Conservation (phyloP, 2,113 vertebrate species). For the Periophthalmodon schlosseri region DNA sequence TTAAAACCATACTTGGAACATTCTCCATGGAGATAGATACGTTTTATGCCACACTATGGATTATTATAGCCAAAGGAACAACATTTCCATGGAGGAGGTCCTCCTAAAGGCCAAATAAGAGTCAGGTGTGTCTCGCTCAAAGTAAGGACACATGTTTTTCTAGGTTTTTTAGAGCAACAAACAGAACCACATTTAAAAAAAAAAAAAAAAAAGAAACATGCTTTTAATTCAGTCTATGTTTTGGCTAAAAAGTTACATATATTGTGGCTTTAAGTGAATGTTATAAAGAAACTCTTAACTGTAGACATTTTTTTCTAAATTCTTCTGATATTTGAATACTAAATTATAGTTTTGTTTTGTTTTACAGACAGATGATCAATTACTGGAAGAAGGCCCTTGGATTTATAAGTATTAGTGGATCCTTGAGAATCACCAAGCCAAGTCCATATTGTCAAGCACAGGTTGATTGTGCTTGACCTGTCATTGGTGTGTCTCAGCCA, state of each 20-base stretch:
- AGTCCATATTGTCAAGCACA: conserved; percentile 35
- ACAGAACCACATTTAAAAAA: too few relatives aligned
- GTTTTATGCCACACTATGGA: too few relatives aligned
- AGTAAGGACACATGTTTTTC: too few relatives aligned
- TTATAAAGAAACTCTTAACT: background rate
- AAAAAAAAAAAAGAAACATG: too few relatives aligned
- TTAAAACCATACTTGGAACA: too few relatives aligned
- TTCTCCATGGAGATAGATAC: too few relatives aligned
- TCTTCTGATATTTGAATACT: conserved; percentile 3
- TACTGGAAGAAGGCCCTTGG: conserved; percentile 63
- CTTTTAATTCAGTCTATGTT: too few relatives aligned
- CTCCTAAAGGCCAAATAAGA: too few relatives aligned
- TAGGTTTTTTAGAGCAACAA: too few relatives aligned
- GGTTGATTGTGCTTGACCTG: conserved; percentile 41
- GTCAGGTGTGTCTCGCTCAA: too few relatives aligned
- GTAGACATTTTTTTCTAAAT: background rate
- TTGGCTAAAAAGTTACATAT: background rate
- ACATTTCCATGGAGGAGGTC: too few relatives aligned
- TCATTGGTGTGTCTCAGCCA: conserved; percentile 54
- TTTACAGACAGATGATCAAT: conserved; percentile 75
- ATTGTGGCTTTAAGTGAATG: conserved; percentile 42
- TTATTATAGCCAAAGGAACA: too few relatives aligned
- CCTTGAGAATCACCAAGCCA: conserved; percentile 31
- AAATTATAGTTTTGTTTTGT: conserved; percentile 52
- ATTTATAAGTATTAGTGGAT: conserved; percentile 56